Percentiles rank a stretch among this genome's conserved stretches.
These are phyloP conservation scores for Hydrozoanthus tunicans DNA, from an alignment of 64 coral and sea anemone species.

Conservation along the genomic window DNA sequence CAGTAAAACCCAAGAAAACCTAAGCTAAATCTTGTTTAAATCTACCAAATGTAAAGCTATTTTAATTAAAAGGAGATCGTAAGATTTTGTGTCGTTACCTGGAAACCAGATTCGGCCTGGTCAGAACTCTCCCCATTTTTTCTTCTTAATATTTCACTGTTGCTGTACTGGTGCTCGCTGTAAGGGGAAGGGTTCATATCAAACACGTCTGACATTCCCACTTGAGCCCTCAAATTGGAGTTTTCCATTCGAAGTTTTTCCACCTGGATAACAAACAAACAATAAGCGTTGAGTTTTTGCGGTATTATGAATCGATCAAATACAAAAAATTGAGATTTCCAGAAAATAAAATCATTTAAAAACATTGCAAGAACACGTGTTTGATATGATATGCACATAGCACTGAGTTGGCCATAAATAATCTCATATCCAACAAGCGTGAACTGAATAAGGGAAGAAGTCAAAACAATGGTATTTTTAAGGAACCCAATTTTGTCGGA, in stretches of 20 bases:
- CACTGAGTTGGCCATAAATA: too few species aligned
- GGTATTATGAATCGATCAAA: too few species aligned
- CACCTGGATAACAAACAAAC: conserved; percentile 56
- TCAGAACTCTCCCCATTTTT: conserved; percentile 48
- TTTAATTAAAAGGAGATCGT: neutral
- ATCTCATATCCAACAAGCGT: too few species aligned
- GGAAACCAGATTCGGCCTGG: neutral
- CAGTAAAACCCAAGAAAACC: neutral
- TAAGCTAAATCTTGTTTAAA: neutral
- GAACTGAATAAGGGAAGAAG: too few species aligned
- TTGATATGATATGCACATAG: too few species aligned
- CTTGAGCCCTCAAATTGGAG: conserved; percentile 61
- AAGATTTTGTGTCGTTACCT: neutral
- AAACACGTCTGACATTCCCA: conserved; percentile 72
- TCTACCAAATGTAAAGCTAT: neutral
- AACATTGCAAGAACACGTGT: too few species aligned
- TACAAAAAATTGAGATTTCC: too few species aligned
- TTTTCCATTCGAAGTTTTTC: conserved; percentile 84
- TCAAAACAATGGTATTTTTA: too few species aligned
- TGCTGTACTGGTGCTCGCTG: conserved; percentile 54
- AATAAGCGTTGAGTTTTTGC: too few species aligned
- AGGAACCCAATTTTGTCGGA: too few species aligned
- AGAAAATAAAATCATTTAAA: too few species aligned
- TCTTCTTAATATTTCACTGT: conserved; percentile 51
- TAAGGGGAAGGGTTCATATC: conserved; percentile 40